These are phyloP conservation scores for Jaculus jaculus DNA, from an alignment of 2,113 vertebrate genomes.

Conservation along the genomic window DNA sequence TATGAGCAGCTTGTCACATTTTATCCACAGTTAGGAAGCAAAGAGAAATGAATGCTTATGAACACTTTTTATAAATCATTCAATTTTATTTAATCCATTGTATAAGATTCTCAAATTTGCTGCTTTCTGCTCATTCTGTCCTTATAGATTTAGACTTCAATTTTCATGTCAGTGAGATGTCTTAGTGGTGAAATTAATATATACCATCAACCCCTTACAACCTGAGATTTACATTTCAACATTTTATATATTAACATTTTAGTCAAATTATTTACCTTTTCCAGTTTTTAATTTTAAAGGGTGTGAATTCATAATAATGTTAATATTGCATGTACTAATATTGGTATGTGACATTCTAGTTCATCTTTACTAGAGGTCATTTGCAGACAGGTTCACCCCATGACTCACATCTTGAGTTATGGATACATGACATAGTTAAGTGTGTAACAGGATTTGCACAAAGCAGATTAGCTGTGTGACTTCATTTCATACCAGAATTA, in stretches of 20 bases:
- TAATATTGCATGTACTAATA: not conserved
- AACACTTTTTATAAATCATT: too few species aligned
- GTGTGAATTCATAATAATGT: not conserved
- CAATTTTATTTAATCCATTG: not conserved
- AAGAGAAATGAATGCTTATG: too few species aligned
- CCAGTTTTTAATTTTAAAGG: not conserved
- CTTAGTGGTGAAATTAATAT: not conserved
- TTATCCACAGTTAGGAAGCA: too few species aligned
- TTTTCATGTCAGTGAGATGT: not conserved
- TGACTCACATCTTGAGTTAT: not conserved
- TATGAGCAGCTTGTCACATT: too few species aligned
- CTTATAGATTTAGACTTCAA: not conserved
- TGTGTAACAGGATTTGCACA: not conserved
- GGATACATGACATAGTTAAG: not conserved
- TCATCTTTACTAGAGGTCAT: not conserved
- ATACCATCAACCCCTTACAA: not conserved
- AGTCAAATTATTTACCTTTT: not conserved
- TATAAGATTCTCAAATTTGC: not conserved
- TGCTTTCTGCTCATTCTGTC: not conserved
- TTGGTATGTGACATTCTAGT: not conserved
- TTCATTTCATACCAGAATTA: not conserved
- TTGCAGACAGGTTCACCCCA: not conserved
- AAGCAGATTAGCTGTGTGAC: not conserved
- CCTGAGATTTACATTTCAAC: not conserved
- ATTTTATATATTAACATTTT: not conserved